Evolutionary conservation across 2,888 invertebrate species (phyloP), one percentile per base, ranked within the genome.

Genomic region (Amblyjoppa fuscipennis): DNA sequence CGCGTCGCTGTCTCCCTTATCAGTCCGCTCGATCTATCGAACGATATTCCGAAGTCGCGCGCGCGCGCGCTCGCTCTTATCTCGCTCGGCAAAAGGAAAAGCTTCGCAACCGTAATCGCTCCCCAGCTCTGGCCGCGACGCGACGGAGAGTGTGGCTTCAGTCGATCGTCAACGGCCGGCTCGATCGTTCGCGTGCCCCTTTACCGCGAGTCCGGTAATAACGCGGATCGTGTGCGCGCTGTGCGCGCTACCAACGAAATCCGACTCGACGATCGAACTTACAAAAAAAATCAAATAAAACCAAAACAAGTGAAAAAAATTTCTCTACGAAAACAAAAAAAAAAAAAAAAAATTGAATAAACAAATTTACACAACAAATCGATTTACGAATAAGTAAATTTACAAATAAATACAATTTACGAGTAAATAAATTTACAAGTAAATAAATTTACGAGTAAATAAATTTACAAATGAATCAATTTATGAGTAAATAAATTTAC

Each of bases 131-230:
- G n/a, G 31, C 28, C 61, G 6, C 61, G 61, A 34, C 61, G 31
- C 61, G 61, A 31, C 61, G 28, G n/a, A 61, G 61, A 61, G 61
- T 61, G 28, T 61, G 28, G 61, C 34, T 34, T 61, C 81, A 75
- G 81, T 76, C 69, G 76, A 85, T 83, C 76, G 81, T 81, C 80
- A 68, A 87, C 75, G 41, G 66, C 76, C 68, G 81, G 61, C 78
- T 45, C 61, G 76, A 56, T 11, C 31, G 73, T 34, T 11, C 20
- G 73, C 25, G 68, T 34, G 68, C 45, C 66, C 56, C 53, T 78
- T 45, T 59, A 71, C 56, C 38, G 59, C 41, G 68, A 53, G 61
- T 28, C 25, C 34, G 51, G 38, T 20, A 34, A 66, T 77, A 66
- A 13, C 69, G 73, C 11, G 66, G 61, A 38, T 68, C 74, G 56